Conservation (phyloP, 2,113 vertebrate genomes). For the Oncorhynchus clarkii region DNA sequence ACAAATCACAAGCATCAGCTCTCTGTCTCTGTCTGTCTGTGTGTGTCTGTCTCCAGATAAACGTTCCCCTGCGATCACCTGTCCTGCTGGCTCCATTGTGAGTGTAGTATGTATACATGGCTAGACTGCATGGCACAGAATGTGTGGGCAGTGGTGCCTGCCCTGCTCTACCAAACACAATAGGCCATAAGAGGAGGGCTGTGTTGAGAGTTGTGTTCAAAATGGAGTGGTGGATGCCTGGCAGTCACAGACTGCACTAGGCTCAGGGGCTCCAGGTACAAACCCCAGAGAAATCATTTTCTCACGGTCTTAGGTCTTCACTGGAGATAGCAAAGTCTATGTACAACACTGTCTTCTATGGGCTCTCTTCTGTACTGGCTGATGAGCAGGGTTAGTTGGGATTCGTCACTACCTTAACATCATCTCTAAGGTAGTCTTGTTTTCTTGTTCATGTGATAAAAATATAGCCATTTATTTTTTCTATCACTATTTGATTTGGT, state of each 20-base stretch:
- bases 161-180: slow-evolving; percentile 48
- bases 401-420: no score
- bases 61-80: slow-evolving; percentile 34
- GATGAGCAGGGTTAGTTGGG: no score
- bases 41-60: slow-evolving; percentile 27
- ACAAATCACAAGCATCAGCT: slow-evolving; percentile 58
- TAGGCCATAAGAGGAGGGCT: slow-evolving; percentile 48
- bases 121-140: slow-evolving; percentile 20
- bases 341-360: no score
- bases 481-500: no score
- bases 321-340: background rate
- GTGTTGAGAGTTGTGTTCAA: slow-evolving; percentile 38
- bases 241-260: slow-evolving; percentile 63
- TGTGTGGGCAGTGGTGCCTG: slow-evolving; percentile 33
- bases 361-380: no score
- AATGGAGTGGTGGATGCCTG: slow-evolving; percentile 69
- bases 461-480: no score
- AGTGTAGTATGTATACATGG: slow-evolving; percentile 18
- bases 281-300: slow-evolving; percentile 50
- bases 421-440: no score
- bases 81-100: slow-evolving; percentile 17
- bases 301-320: slow-evolving; percentile 47
- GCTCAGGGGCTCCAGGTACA: slow-evolving; percentile 51
- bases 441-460: no score
- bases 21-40: slow-evolving; percentile 18